phyloP scores from a whole-genome alignment of 2,888 invertebrate genomes.

The Stegophylla sp. region DNA sequence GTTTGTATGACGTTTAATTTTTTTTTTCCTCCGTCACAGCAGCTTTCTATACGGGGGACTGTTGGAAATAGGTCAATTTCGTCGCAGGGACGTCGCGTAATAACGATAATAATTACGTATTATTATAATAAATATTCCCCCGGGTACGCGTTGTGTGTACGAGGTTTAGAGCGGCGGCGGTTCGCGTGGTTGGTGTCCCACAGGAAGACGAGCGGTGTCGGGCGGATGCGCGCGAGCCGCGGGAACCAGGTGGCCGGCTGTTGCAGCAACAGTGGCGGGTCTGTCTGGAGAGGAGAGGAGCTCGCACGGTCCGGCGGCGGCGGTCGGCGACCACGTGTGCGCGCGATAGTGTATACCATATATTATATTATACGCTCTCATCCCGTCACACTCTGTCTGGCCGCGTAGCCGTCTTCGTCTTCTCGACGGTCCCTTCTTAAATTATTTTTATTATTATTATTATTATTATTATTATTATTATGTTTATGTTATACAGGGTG shows the following conservation, averaged over 20 bases:
- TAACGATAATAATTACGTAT: too few relatives aligned
- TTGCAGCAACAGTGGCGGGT: constrained; percentile 36
- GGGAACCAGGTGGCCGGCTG: constrained; percentile 51
- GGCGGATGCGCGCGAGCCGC: constrained; percentile 47
- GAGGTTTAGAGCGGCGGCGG: not conserved
- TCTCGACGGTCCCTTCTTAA: not conserved
- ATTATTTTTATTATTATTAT: not conserved
- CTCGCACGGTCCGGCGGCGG: constrained; percentile 25
- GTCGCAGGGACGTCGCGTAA: too few relatives aligned
- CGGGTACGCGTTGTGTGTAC: too few relatives aligned
- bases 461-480: too few relatives aligned
- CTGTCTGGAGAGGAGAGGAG: constrained; percentile 25
- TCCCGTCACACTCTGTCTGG: not conserved
- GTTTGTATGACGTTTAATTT: too few relatives aligned
- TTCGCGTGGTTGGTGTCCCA: constrained; percentile 40
- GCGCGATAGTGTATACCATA: not conserved
- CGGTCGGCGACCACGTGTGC: constrained; percentile 27
- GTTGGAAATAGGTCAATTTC: too few relatives aligned
- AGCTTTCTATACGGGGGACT: too few relatives aligned
- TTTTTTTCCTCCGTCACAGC: too few relatives aligned
- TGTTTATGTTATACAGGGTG: too few relatives aligned
- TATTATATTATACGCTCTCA: too few relatives aligned
- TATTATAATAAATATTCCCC: too few relatives aligned
- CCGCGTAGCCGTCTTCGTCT: too few relatives aligned
- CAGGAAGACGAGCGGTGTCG: constrained; percentile 42